Conservation (phyloP, 2,888 invertebrate genomes). For the Baccha elongata region DNA sequence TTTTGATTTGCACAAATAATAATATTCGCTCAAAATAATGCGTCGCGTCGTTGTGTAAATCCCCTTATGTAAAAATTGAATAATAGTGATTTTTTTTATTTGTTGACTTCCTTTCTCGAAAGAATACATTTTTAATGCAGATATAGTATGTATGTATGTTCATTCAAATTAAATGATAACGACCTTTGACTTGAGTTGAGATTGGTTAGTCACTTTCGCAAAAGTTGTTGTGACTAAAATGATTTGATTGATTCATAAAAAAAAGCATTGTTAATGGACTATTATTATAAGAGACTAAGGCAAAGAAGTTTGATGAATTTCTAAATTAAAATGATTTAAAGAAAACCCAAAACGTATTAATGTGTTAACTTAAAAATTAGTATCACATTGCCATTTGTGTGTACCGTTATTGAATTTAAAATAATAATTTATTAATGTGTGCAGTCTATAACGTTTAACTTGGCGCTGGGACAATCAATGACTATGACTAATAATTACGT, state of each 20-base stretch:
- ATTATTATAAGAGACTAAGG: not conserved
- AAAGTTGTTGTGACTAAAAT: not conserved
- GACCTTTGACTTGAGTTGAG: not conserved
- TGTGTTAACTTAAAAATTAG: not conserved
- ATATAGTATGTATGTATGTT: not conserved
- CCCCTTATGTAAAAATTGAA: constrained; percentile 15
- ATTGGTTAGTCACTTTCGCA: not conserved
- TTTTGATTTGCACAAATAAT: constrained; percentile 21
- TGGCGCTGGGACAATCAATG: not conserved
- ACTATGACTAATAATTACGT: not conserved
- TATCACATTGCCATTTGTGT: not conserved
- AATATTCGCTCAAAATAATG: constrained; percentile 1
- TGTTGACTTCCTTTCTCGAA: not conserved
- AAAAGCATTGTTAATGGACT: not conserved
- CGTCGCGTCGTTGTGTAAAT: not conserved
- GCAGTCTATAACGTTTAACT: not conserved
- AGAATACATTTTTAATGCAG: not conserved
- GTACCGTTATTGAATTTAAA: not conserved
- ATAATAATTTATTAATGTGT: not conserved
- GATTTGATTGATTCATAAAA: not conserved
- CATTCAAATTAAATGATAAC: constrained; percentile 14
- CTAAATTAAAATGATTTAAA: too few species aligned
- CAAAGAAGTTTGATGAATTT: too few species aligned
- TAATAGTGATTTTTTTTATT: not conserved
- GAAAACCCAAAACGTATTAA: too few species aligned